Evolutionary conservation across 2,888 invertebrate genomes (phyloP).

Genomic region (Thymelicus acteon): DNA sequence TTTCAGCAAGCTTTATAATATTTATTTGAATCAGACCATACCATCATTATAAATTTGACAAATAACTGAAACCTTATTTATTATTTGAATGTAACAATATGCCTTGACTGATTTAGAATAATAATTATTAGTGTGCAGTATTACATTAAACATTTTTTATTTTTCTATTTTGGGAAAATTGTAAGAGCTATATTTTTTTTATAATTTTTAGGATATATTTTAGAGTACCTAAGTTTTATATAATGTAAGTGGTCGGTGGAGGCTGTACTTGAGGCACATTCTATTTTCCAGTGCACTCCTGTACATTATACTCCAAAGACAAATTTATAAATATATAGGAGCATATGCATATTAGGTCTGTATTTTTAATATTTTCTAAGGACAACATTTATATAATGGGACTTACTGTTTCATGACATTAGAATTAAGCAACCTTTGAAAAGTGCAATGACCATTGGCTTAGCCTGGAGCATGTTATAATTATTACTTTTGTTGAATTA

Average conservation of each 20-base stretch:
- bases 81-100: conserved; percentile 64
- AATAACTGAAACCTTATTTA: conserved; percentile 57
- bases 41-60: conserved; percentile 54
- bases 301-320: conserved; percentile 69
- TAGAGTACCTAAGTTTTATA: conserved; percentile 57
- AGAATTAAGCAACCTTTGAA: conserved; percentile 60
- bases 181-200: conserved; percentile 77
- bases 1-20: conserved; percentile 56
- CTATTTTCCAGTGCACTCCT: conserved; percentile 61
- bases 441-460: conserved; percentile 80
- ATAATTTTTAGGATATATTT: conserved; percentile 63
- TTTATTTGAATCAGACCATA: conserved; percentile 54
- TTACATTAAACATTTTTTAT: conserved; percentile 76
- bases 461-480: conserved; percentile 74
- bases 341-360: conserved; percentile 51
- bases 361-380: conserved; percentile 60
- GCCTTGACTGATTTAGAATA: conserved; percentile 82
- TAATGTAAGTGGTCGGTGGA: conserved; percentile 60
- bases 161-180: conserved; percentile 74
- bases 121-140: conserved; percentile 75
- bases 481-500: conserved; percentile 67
- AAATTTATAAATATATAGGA: conserved; percentile 47
- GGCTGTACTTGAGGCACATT: conserved; percentile 53
- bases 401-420: conserved; percentile 57
- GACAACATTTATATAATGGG: conserved; percentile 54